These are phyloP conservation scores for Pitangus sulphuratus DNA, from an alignment of 2,797 vertebrate species.

Conservation along the genomic window DNA sequence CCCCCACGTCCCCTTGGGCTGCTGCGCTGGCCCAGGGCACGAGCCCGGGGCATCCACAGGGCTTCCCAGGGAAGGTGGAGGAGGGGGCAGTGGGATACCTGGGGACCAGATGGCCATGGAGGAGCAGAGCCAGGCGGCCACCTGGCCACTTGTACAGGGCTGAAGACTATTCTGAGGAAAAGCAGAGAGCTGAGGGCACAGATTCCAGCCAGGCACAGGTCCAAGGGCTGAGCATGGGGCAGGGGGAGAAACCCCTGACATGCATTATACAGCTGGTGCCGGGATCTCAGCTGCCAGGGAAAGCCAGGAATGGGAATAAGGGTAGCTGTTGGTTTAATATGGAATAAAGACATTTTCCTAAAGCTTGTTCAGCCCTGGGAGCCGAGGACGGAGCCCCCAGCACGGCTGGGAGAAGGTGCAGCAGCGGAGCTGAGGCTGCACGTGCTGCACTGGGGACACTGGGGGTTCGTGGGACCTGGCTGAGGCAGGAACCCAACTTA, in stretches of 20 bases:
- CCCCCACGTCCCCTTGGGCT: background rate
- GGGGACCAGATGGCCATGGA: background rate
- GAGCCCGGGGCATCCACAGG: background rate
- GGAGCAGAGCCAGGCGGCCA: background rate
- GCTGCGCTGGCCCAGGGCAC: accelerated
- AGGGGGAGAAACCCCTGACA: background rate
- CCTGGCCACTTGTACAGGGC: background rate
- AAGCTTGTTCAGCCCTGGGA: background rate
- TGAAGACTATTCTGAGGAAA: background rate
- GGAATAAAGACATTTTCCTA: background rate
- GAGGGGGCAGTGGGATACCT: background rate
- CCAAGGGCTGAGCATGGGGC: accelerated
- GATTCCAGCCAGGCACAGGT: background rate
- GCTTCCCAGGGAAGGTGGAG: background rate
- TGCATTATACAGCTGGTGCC: background rate
- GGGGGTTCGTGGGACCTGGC: background rate
- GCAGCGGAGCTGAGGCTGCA: background rate
- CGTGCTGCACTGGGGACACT: accelerated
- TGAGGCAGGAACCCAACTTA: background rate
- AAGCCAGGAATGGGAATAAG: background rate
- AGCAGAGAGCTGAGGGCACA: background rate
- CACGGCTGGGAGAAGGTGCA: background rate
- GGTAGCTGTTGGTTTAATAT: background rate
- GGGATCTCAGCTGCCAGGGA: background rate
- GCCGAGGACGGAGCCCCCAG: background rate